Conservation (phyloP, 2,113 vertebrate species). For the Conger conger region DNA sequence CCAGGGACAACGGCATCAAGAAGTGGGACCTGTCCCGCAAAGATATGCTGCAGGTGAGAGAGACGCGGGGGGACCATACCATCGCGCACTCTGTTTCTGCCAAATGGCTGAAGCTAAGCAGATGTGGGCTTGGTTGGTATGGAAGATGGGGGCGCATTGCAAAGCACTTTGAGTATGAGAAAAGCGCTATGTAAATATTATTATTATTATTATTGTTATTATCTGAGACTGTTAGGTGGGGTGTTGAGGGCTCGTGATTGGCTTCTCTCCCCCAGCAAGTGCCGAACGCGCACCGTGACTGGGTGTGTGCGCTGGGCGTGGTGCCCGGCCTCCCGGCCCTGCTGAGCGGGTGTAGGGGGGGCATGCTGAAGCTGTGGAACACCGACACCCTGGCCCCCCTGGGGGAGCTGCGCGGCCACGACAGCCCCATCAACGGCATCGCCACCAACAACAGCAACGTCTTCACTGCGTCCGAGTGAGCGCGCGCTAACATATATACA, state of each 20-base stretch:
- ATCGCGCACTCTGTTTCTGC: too few relatives aligned
- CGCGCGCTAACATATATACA: slow-evolving; percentile 25
- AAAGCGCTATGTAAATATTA: too few relatives aligned
- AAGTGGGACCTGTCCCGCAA: slow-evolving; percentile 95
- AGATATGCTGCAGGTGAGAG: slow-evolving; percentile 88
- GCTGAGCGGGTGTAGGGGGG: slow-evolving; percentile 87
- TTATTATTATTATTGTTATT: too few relatives aligned
- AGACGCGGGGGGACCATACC: too few relatives aligned
- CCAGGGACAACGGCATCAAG: slow-evolving; percentile 96
- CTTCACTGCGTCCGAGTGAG: slow-evolving; percentile 95
- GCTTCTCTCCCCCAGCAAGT: slow-evolving; percentile 75
- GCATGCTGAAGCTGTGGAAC: slow-evolving; percentile 89
- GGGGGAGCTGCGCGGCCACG: slow-evolving; percentile 85
- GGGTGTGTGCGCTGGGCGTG: slow-evolving; percentile 83
- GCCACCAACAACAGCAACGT: slow-evolving; percentile 87
- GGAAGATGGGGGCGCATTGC: too few relatives aligned
- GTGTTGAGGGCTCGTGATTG: slow-evolving; percentile 80
- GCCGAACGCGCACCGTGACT: slow-evolving; percentile 83
- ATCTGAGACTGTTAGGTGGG: slow-evolving; percentile 66
- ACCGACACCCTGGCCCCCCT: slow-evolving; percentile 74
- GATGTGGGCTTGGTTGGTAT: too few relatives aligned
- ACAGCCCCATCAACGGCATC: slow-evolving; percentile 89
- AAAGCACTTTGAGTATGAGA: too few relatives aligned
- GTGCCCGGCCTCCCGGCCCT: slow-evolving; percentile 76
- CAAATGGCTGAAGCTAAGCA: too few relatives aligned